Conservation (phyloP, 1,140 invertebrate genomes). For the Rhyzopertha dominica region DNA sequence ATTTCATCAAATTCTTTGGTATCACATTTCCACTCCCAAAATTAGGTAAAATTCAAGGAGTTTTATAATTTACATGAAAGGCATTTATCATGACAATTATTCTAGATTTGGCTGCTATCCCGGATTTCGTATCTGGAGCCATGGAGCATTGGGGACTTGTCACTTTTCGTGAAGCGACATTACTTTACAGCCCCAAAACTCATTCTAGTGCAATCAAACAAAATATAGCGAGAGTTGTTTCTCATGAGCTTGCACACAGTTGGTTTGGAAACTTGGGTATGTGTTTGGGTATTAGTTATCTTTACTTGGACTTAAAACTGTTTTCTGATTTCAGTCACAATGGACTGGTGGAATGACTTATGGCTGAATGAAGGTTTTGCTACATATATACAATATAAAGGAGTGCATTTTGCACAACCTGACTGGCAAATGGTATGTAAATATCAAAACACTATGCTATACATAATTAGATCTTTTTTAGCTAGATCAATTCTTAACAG, state of each 20-base stretch:
- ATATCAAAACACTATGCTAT: not conserved
- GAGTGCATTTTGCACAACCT: slow-evolving; percentile 63
- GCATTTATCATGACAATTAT: slow-evolving; percentile 27
- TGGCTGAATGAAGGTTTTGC: slow-evolving; percentile 94
- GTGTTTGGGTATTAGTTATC: slow-evolving; percentile 14
- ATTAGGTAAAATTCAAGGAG: slow-evolving; percentile 55
- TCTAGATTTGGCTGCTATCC: slow-evolving; percentile 87
- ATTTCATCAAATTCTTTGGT: slow-evolving; percentile 81
- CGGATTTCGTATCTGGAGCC: slow-evolving; percentile 90
- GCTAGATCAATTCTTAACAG: slow-evolving; percentile 62
- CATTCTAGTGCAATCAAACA: slow-evolving; percentile 73
- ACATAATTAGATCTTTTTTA: slow-evolving; percentile 21
- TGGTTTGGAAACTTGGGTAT: slow-evolving; percentile 84
- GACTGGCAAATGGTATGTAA: slow-evolving; percentile 81
- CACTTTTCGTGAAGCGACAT: slow-evolving; percentile 75
- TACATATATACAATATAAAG: slow-evolving; percentile 78
- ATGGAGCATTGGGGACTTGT: slow-evolving; percentile 94
- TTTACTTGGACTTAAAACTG: slow-evolving; percentile 17
- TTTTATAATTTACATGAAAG: not conserved
- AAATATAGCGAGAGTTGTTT: slow-evolving; percentile 72
- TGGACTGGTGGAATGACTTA: slow-evolving; percentile 90
- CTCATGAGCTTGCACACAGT: slow-evolving; percentile 90
- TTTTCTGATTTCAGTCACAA: slow-evolving; percentile 62
- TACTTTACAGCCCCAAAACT: slow-evolving; percentile 65
- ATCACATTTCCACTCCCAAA: slow-evolving; percentile 83